phyloP scores from a whole-genome alignment of 2,797 vertebrate genomes.

The Rhadinocentrus ornatus region DNA sequence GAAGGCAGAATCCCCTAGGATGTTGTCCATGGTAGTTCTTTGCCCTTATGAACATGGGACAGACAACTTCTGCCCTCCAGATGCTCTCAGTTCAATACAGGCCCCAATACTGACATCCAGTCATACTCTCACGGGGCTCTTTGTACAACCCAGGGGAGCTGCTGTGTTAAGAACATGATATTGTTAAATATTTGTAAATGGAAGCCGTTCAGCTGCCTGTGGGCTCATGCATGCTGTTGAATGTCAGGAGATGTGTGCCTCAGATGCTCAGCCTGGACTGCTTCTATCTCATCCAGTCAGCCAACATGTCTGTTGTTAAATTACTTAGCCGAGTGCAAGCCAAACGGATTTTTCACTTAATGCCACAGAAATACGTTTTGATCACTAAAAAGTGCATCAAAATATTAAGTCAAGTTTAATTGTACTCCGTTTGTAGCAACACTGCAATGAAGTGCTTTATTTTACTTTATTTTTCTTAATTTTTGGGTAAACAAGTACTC shows the following conservation, averaged over 20 bases:
- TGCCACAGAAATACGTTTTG: constrained; percentile 56
- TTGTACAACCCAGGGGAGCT: constrained; percentile 77
- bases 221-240: constrained; percentile 54
- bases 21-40: constrained; percentile 39
- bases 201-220: constrained; percentile 70
- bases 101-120: constrained; percentile 68
- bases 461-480: neutral
- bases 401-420: constrained; percentile 74
- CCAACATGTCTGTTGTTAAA: constrained; percentile 54
- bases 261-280: constrained; percentile 62
- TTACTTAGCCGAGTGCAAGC: constrained; percentile 48
- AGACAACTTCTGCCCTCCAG: constrained; percentile 74
- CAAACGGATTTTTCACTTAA: constrained; percentile 57
- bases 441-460: constrained; percentile 30
- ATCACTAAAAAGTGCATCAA: constrained; percentile 69
- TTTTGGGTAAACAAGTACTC: constrained; percentile 70
- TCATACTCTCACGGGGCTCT: constrained; percentile 77
- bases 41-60: constrained; percentile 43
- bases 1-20: constrained; percentile 76
- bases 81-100: constrained; percentile 80
- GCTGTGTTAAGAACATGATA: constrained; percentile 86
- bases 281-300: constrained; percentile 74
- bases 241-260: constrained; percentile 76
- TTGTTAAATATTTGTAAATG: constrained; percentile 89
- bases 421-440: constrained; percentile 64